Conservation (phyloP, 2,113 vertebrate genomes). For the Lophotis ruficrista region DNA sequence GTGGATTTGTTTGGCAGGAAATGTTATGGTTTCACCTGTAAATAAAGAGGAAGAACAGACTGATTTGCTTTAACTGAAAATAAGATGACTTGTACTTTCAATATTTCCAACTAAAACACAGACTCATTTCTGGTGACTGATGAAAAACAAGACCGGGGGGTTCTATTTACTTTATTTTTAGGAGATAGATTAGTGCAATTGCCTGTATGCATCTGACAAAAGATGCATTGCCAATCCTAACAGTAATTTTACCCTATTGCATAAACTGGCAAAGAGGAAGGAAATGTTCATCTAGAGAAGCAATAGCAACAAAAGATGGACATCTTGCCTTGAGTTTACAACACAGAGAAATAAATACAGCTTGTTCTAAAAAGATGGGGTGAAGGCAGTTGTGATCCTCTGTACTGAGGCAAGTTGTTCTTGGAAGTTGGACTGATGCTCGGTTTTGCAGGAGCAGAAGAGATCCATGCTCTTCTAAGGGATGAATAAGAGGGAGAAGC, state of each 20-base stretch:
- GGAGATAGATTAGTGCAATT: not conserved
- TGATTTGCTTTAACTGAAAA: not conserved
- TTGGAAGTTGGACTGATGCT: not conserved
- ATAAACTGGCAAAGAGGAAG: conserved; percentile 29
- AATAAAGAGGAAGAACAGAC: not conserved
- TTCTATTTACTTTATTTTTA: not conserved
- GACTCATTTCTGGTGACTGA: not conserved
- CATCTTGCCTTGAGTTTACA: not conserved
- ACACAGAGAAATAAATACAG: not conserved
- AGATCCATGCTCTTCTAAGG: not conserved
- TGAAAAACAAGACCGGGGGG: not conserved
- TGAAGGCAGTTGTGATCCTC: not conserved
- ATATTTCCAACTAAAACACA: not conserved
- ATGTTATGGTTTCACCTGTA: not conserved
- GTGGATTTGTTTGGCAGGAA: not conserved
- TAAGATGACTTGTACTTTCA: not conserved
- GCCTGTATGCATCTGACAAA: not conserved
- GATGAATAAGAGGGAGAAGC: not conserved
- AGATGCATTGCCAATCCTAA: not conserved
- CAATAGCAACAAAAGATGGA: not conserved
- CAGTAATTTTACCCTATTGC: not conserved
- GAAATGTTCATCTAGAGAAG: not conserved
- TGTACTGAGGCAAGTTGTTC: not conserved
- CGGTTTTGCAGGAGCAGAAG: not conserved
- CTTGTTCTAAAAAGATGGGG: not conserved